Evolutionary conservation across 2,113 vertebrate species (phyloP).

Genomic region (Porphyrio hochstetteri): DNA sequence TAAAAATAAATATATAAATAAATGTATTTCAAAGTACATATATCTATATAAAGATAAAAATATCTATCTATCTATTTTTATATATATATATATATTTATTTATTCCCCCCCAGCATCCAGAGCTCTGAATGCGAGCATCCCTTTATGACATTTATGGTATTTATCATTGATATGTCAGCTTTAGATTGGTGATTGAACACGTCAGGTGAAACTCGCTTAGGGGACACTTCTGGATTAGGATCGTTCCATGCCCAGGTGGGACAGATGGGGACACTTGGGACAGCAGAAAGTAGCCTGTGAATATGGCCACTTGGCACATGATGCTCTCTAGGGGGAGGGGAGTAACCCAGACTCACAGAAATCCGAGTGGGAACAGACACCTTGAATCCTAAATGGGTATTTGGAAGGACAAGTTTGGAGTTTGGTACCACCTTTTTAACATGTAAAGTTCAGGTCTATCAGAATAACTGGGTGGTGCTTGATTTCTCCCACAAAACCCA

Average conservation of each 20-base stretch:
- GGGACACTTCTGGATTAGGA: neutral
- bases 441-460: neutral
- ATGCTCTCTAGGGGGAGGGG: accelerated
- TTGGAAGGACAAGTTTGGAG: neutral
- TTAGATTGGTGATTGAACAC: accelerated
- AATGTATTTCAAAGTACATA: too few relatives aligned
- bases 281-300: neutral
- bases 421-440: neutral
- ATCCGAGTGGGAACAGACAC: neutral
- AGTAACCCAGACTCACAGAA: neutral
- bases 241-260: accelerated
- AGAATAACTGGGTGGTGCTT: accelerated
- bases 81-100: too few relatives aligned
- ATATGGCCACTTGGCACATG: neutral
- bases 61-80: too few relatives aligned
- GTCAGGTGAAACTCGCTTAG: accelerated
- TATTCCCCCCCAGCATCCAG: accelerated
- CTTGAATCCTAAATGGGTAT: neutral
- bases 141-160: neutral
- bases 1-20: too few relatives aligned
- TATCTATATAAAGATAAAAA: too few relatives aligned
- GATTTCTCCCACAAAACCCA: neutral
- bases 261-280: neutral
- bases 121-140: accelerated
- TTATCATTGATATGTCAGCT: neutral